phyloP scores from a whole-genome alignment of 1,140 invertebrate genomes.

The Ceratoteleas bidentatus region DNA sequence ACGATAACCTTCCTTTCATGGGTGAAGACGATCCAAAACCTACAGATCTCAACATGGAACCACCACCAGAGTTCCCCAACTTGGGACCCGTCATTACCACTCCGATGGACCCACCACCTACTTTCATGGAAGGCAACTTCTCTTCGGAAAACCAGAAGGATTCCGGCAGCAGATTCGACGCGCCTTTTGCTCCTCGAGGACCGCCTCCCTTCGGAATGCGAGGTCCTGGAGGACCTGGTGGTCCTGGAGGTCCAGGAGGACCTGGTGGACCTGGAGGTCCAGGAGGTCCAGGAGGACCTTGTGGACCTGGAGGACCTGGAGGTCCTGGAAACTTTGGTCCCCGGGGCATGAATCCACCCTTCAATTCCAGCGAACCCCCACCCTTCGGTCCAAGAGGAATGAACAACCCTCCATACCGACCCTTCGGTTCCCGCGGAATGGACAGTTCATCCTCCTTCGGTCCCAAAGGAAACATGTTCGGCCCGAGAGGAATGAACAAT shows the following conservation, averaged over 20 bases:
- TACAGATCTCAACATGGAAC: slow-evolving; percentile 78
- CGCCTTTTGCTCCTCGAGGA: slow-evolving; percentile 28
- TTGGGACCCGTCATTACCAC: slow-evolving; percentile 67
- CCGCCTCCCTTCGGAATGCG: slow-evolving; percentile 42
- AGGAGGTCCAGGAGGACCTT: too few species aligned
- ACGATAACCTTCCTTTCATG: slow-evolving; percentile 76
- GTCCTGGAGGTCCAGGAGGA: too few species aligned
- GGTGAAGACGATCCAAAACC: slow-evolving; percentile 77
- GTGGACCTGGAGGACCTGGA: too few species aligned
- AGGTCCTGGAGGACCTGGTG: slow-evolving; percentile 9
- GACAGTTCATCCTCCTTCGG: slow-evolving; percentile 37
- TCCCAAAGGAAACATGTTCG: slow-evolving; percentile 32
- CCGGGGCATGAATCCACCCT: slow-evolving; percentile 29
- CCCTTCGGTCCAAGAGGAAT: slow-evolving; percentile 51
- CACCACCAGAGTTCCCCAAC: slow-evolving; percentile 77
- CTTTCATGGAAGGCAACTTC: slow-evolving; percentile 40
- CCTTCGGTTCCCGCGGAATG: slow-evolving; percentile 67
- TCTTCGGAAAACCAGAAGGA: slow-evolving; percentile 21
- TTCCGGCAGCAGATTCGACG: slow-evolving; percentile 17
- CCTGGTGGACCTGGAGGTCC: too few species aligned
- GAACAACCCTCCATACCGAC: slow-evolving; percentile 63
- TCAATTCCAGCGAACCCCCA: slow-evolving; percentile 16
- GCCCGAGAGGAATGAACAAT: slow-evolving; percentile 22
- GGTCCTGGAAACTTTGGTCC: slow-evolving; percentile 55
- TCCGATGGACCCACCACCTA: slow-evolving; percentile 41